These are phyloP conservation scores for Drosophila sp. DNA, from an alignment of 1,140 invertebrate species.

Conservation along the genomic window DNA sequence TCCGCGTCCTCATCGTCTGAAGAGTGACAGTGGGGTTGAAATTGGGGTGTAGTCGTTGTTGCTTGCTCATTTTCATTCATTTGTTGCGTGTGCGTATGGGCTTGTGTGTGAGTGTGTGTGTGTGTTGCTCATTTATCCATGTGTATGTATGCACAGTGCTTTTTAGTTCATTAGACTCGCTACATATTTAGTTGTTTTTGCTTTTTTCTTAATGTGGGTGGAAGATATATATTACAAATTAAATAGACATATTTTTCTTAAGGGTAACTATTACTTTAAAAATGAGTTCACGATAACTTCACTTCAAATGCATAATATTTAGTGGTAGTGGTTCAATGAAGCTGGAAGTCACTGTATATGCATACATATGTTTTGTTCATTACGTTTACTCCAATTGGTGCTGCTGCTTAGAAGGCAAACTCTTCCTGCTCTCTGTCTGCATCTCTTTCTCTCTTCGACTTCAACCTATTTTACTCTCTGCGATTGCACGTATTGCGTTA, in stretches of 20 bases:
- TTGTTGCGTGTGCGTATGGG: conserved; percentile 60
- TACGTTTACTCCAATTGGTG: conserved; percentile 50
- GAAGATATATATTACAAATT: no score
- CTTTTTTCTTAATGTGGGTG: no score
- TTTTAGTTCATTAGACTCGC: no score
- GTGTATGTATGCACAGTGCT: not conserved
- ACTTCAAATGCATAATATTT: no score
- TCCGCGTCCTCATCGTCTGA: conserved; percentile 26
- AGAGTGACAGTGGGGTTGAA: conserved; percentile 29
- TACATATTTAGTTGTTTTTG: no score
- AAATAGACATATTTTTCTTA: no score
- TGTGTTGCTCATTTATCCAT: conserved; percentile 14
- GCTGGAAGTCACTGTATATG: not conserved
- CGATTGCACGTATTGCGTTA: conserved; percentile 48
- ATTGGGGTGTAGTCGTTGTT: conserved; percentile 65
- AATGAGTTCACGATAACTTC: no score
- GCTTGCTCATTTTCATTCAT: conserved; percentile 59
- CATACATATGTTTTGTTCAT: conserved; percentile 39
- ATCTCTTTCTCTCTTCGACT: conserved; percentile 34
- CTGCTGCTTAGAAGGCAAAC: conserved; percentile 39
- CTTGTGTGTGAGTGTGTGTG: conserved; percentile 13
- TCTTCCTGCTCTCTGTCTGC: conserved; percentile 45
- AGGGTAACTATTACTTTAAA: no score
- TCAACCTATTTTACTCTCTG: conserved; percentile 57
- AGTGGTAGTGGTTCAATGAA: no score